A percentile compares a stretch with the other conserved stretches of the same genome.
Conservation (phyloP, 1,140 invertebrate genomes). For the Saccostrea cuccullata region DNA sequence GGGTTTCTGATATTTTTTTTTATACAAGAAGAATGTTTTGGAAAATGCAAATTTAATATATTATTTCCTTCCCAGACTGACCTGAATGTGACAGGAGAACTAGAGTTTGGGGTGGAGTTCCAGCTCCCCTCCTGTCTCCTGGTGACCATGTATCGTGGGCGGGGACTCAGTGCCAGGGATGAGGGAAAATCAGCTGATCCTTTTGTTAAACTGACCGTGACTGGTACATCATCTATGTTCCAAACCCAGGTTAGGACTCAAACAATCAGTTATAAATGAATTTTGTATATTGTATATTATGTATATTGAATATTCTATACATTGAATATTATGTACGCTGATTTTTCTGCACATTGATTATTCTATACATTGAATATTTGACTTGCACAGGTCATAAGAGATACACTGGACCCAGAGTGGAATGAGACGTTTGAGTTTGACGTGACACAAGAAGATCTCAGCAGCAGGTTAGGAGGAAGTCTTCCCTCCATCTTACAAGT, state of each 20-base stretch:
- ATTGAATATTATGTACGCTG: too few species aligned
- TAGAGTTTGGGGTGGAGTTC: slow-evolving; percentile 68
- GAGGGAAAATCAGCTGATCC: slow-evolving; percentile 63
- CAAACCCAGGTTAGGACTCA: slow-evolving; percentile 64
- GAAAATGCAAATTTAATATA: too few species aligned
- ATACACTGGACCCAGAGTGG: slow-evolving; percentile 71
- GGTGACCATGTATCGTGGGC: slow-evolving; percentile 69
- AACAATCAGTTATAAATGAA: background rate
- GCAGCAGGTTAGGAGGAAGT: slow-evolving; percentile 61
- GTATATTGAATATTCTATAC: too few species aligned
- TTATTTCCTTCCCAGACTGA: slow-evolving; percentile 66
- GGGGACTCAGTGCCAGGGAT: slow-evolving; percentile 61
- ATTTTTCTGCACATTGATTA: too few species aligned
- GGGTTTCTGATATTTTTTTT: too few species aligned
- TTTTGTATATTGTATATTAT: background rate
- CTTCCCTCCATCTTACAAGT: too few species aligned
- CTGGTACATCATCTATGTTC: slow-evolving; percentile 62
- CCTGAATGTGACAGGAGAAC: slow-evolving; percentile 67
- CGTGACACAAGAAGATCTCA: slow-evolving; percentile 69
- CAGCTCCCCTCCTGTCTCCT: slow-evolving; percentile 63
- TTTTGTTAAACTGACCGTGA: slow-evolving; percentile 71
- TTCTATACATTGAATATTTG: background rate
- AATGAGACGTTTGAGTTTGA: slow-evolving; percentile 74
- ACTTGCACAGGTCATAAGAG: slow-evolving; percentile 62
- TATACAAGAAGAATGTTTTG: too few species aligned